phyloP scores from a whole-genome alignment of 2,888 invertebrate species.

The Kryphioiulus occultus region DNA sequence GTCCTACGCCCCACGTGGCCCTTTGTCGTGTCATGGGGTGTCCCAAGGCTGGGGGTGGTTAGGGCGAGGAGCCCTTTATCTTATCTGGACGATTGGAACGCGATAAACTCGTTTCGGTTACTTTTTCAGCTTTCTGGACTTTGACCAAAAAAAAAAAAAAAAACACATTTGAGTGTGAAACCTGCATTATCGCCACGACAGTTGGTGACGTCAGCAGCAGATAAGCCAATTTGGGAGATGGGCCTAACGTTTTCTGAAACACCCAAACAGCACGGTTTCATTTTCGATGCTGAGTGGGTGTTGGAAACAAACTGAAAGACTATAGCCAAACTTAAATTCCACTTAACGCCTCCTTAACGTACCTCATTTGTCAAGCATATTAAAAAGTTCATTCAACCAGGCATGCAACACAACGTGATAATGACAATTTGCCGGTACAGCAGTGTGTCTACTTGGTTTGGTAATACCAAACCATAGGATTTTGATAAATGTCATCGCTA shows the following conservation, averaged over 20 bases:
- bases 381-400: no score
- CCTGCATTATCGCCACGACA: background rate
- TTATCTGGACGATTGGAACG: conserved; percentile 17
- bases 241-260: no score
- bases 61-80: background rate
- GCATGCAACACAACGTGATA: no score
- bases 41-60: background rate
- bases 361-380: background rate
- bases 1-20: background rate
- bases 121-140: background rate
- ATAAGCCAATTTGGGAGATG: background rate
- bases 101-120: background rate
- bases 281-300: background rate
- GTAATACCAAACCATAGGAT: no score
- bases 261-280: background rate
- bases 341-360: background rate
- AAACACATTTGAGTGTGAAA: background rate
- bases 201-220: background rate
- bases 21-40: background rate
- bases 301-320: background rate
- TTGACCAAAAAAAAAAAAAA: background rate
- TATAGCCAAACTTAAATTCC: background rate
- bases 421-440: no score
- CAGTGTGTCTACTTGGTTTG: no score
- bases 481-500: no score